phyloP scores from a whole-genome alignment of 23 tunicate species.

The Corella eumyota region DNA sequence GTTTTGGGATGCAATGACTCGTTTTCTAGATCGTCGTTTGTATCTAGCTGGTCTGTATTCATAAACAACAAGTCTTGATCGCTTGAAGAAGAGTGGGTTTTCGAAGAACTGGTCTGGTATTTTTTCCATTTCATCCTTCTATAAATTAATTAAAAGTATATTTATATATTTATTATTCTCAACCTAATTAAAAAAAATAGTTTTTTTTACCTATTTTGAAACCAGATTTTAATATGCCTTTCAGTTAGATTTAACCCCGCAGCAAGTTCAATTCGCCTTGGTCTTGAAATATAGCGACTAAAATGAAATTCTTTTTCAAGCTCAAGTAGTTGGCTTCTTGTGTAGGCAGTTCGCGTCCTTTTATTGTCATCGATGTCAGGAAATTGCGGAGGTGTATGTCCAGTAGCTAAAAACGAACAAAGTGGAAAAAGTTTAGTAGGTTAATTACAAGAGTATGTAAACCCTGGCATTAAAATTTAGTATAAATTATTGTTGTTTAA shows the following conservation, averaged over 20 bases:
- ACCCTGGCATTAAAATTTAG: no score
- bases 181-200: background rate
- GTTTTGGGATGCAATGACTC: no score
- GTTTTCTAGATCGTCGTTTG: no score
- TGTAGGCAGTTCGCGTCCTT: slow-evolving; percentile 86
- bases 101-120: slow-evolving; percentile 34
- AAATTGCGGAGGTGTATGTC: slow-evolving; percentile 69
- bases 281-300: slow-evolving; percentile 84
- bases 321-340: slow-evolving; percentile 83
- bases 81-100: no score
- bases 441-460: no score
- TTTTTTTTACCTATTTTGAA: slow-evolving; percentile 73
- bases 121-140: slow-evolving; percentile 95
- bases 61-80: no score
- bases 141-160: background rate
- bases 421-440: background rate
- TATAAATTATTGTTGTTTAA: no score
- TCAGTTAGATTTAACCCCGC: slow-evolving; percentile 85
- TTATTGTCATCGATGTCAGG: slow-evolving; percentile 88
- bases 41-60: no score
- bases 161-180: background rate
- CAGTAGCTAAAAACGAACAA: slow-evolving; percentile 42
- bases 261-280: slow-evolving; percentile 88
- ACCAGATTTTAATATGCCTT: slow-evolving; percentile 94
- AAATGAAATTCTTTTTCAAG: slow-evolving; percentile 91